These are phyloP conservation scores for Zaprionus bogoriensis DNA, from an alignment of 2,888 invertebrate species.

Conservation along the genomic window DNA sequence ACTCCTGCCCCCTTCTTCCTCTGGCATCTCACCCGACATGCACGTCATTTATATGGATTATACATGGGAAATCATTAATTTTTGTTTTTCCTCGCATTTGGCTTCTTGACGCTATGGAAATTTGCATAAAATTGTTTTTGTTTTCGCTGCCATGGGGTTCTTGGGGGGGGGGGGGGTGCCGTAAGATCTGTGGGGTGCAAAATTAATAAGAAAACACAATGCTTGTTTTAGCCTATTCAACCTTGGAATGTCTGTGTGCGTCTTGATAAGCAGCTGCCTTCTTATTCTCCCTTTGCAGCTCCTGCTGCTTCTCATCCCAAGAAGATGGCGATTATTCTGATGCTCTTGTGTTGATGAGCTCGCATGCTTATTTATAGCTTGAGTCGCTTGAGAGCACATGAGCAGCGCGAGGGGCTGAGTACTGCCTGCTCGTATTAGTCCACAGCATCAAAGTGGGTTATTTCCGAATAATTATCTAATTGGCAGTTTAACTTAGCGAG, in stretches of 20 bases:
- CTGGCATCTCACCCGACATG: constrained; percentile 20
- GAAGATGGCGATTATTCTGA: constrained; percentile 36
- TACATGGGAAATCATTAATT: constrained; percentile 70
- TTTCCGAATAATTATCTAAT: not conserved
- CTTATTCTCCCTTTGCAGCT: not conserved
- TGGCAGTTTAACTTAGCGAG: not conserved
- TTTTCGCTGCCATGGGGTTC: constrained; percentile 11
- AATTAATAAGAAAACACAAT: constrained; percentile 58
- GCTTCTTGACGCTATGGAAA: constrained; percentile 53
- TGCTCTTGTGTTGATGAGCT: constrained; percentile 23
- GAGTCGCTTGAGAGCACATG: no score
- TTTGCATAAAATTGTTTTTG: constrained; percentile 71
- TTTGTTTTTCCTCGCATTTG: constrained; percentile 66
- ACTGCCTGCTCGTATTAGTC: not conserved
- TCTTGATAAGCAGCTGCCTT: constrained; percentile 53
- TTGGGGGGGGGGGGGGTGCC: not conserved
- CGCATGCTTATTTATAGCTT: constrained; percentile 24
- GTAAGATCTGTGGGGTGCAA: constrained; percentile 18
- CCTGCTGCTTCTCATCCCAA: not conserved
- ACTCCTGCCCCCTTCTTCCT: not conserved
- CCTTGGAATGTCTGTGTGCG: constrained; percentile 36
- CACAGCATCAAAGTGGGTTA: not conserved
- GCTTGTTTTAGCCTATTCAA: constrained; percentile 1
- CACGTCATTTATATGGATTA: constrained; percentile 73
- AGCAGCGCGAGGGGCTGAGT: not conserved